Base-by-base conservation (phyloP, 92 coral and sea anemone species). In the Nematostella vectensis region DNA sequence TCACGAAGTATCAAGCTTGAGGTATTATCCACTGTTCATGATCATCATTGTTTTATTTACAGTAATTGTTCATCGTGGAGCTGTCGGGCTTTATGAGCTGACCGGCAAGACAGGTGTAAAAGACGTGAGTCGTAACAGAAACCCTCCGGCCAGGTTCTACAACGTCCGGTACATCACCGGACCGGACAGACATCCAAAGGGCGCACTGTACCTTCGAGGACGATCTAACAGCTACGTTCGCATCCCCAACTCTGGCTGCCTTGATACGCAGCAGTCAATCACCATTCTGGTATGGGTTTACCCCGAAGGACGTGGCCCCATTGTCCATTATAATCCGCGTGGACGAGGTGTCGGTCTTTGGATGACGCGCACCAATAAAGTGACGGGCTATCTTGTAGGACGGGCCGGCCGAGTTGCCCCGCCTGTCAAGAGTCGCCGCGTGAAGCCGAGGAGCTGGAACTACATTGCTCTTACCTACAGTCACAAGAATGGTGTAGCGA, bases 211-310 rank as follows among this genome's bases (percentile, higher is more conserved):
- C 44, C 72, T 80, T 62, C 44, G 65, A 4, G 74, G 81, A n/a
- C 42, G 66, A 51, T 44, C 72, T 19, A 59, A 74, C 45, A 74
- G 82, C 24, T 80, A 61, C 60, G 76, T 80, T 2, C 58, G 36
- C 54, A 74, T 80, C 18, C 81, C 81, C 3, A 57, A 74, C 40
- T 33, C 76, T 18, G 63, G 57, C 29, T 54, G 66, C 43, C 53
- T 74, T 23, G 87, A 80, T 30, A 74, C 87, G 11, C 58, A 62
- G 44, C 59, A 70, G 15, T 74, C 87, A 17, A 67, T 74, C 59
- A 80, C 87, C 13, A 60, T 75, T 27, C 45, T 80, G 6, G 61
- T 60, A 1, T 85, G 94, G 94, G 74, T 85, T 21, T 82, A 70
- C 25, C 74, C 82, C 8, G 62, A 70, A 26, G 70, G 94, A 22